Evolutionary conservation across 1,140 invertebrate species (phyloP).

Genomic region (Macrocentrus cingulum): DNA sequence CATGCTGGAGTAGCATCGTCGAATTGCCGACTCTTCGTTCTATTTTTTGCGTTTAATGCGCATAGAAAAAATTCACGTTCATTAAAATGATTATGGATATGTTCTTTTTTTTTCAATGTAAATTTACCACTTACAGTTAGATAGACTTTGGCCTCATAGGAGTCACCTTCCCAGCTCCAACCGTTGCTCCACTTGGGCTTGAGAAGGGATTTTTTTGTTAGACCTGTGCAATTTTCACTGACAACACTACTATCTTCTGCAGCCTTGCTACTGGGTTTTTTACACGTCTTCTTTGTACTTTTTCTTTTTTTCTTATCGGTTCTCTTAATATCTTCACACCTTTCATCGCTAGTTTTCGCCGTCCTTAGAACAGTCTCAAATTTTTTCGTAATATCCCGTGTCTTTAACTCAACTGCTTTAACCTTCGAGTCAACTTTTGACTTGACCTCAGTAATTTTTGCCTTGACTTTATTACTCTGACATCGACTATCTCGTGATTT

Average conservation of each 20-base stretch:
- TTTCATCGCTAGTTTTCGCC: constrained; percentile 20
- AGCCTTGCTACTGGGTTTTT: constrained; percentile 37
- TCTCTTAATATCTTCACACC: constrained; percentile 26
- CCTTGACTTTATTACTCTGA: constrained; percentile 48
- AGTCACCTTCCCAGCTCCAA: constrained; percentile 87
- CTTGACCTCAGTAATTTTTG: constrained; percentile 39
- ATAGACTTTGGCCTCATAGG: constrained; percentile 81
- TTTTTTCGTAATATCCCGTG: constrained; percentile 31
- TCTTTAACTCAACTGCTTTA: constrained; percentile 31
- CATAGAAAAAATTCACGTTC: constrained; percentile 15
- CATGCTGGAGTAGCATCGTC: constrained; percentile 88
- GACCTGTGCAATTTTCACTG: constrained; percentile 40
- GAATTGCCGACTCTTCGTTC: constrained; percentile 78
- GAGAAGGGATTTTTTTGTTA: constrained; percentile 54
- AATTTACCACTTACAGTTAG: constrained; percentile 72
- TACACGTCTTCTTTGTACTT: constrained; percentile 36
- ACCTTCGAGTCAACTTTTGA: constrained; percentile 45
- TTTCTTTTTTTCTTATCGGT: constrained; percentile 37
- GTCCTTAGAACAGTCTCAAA: constrained; percentile 30
- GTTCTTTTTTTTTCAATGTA: constrained; percentile 6
- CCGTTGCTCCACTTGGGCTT: constrained; percentile 85
- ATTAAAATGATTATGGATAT: constrained; percentile 3
- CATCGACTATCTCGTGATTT: constrained; percentile 35
- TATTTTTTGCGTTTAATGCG: constrained; percentile 52
- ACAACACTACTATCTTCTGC: constrained; percentile 35